A percentile compares a stretch with the other conserved stretches of the same genome.
phyloP scores from a whole-genome alignment of 1,140 invertebrate genomes.

The Maconellicoccus hirsutus region DNA sequence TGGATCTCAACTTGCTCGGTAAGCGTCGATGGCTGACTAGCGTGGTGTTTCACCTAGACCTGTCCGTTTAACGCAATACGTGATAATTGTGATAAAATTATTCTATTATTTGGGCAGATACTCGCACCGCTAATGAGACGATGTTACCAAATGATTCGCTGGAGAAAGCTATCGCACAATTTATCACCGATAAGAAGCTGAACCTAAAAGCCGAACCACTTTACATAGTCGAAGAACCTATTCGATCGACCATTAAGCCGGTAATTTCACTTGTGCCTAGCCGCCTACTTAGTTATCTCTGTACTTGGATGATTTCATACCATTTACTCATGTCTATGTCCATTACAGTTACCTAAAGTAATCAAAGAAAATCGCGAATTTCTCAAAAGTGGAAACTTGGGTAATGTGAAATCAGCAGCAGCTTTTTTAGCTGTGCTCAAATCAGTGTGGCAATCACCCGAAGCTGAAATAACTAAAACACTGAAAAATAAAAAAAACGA shows the following conservation, averaged over 20 bases:
- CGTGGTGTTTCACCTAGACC: no score
- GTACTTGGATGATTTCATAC: no score
- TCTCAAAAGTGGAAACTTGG: constrained; percentile 43
- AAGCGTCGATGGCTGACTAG: no score
- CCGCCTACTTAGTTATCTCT: no score
- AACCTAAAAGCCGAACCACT: not conserved
- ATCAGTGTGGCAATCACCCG: constrained; percentile 42
- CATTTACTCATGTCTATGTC: no score
- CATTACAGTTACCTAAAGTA: constrained; percentile 38
- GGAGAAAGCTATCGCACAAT: not conserved
- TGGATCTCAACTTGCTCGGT: constrained; percentile 13
- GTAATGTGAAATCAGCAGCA: constrained; percentile 48
- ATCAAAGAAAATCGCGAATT: constrained; percentile 43
- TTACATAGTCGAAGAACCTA: constrained; percentile 15
- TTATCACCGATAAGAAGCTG: not conserved
- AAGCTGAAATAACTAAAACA: constrained; percentile 46
- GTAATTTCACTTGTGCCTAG: no score
- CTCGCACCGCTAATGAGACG: not conserved
- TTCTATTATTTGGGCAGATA: not conserved
- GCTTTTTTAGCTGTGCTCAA: constrained; percentile 50
- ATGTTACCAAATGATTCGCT: not conserved
- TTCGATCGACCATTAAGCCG: constrained; percentile 24
- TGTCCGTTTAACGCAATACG: no score
- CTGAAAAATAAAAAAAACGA: constrained; percentile 43
- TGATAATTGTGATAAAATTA: not conserved